These are phyloP conservation scores for Xylocopa sonorina DNA, from an alignment of 1,140 invertebrate genomes.

Conservation along the genomic window DNA sequence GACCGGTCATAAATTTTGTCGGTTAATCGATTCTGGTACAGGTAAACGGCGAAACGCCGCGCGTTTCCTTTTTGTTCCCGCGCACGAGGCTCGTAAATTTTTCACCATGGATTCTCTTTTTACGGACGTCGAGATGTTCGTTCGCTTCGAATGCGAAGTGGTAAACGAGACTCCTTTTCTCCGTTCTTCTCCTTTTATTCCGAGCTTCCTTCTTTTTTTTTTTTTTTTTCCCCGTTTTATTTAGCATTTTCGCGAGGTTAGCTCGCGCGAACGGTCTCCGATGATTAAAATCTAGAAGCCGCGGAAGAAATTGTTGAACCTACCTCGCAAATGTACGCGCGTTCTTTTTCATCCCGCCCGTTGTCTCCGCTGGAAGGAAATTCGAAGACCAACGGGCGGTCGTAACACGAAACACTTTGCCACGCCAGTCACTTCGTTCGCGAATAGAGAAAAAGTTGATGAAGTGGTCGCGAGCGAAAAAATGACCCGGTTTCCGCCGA, in stretches of 20 bases:
- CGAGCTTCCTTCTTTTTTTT: neutral
- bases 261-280: no score
- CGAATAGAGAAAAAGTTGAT: constrained; percentile 21
- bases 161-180: no score
- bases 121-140: no score
- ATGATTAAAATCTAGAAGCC: neutral
- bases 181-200: neutral
- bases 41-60: no score
- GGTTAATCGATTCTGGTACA: no score
- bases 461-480: neutral
- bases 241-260: no score
- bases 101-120: no score
- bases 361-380: neutral
- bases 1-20: no score
- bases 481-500: constrained; percentile 12
- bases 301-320: neutral
- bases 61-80: no score
- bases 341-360: neutral
- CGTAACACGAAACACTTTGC: neutral
- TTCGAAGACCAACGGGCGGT: neutral
- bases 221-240: neutral
- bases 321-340: neutral
- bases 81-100: no score
- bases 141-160: no score
- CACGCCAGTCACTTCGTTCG: neutral